Percentiles rank a stretch among this genome's conserved stretches.
Conservation (phyloP, 2,797 vertebrate species). For the Sus cebifrons region DNA sequence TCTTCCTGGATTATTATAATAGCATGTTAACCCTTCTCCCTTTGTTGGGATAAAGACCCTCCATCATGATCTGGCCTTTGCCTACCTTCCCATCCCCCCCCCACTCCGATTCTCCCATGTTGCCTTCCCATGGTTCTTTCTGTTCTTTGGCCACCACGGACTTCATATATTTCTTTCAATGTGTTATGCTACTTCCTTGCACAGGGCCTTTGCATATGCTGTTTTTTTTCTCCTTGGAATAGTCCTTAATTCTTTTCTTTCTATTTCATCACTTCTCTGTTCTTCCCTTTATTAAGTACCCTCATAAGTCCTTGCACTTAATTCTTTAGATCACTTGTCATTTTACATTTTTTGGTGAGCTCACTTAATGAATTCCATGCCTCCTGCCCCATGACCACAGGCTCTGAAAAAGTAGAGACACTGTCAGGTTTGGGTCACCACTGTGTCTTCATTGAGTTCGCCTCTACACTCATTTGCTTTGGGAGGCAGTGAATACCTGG, state of each 20-base stretch:
- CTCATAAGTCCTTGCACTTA: neutral
- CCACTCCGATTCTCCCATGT: neutral
- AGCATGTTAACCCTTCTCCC: neutral
- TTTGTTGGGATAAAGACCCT: neutral
- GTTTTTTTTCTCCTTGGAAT: neutral
- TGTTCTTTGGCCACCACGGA: neutral
- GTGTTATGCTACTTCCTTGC: neutral
- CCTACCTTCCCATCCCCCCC: too few relatives aligned
- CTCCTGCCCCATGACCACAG: neutral
- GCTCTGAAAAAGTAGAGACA: neutral
- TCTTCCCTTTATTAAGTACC: neutral
- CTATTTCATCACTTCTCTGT: neutral
- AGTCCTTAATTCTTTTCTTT: neutral
- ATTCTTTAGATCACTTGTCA: slow-evolving; percentile 24
- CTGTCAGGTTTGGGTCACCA: neutral
- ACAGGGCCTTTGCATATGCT: neutral
- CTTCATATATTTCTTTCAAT: neutral
- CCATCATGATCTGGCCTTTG: neutral
- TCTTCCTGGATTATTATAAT: neutral
- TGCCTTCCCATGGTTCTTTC: neutral
- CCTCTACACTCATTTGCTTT: neutral
- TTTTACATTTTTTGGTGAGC: neutral
- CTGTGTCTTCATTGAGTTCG: neutral
- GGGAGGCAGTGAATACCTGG: neutral
- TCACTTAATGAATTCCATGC: neutral